Percentiles rank a stretch among this genome's conserved stretches.
phyloP scores from a whole-genome alignment of 2,888 invertebrate species.

The Aspidiotus destructor region DNA sequence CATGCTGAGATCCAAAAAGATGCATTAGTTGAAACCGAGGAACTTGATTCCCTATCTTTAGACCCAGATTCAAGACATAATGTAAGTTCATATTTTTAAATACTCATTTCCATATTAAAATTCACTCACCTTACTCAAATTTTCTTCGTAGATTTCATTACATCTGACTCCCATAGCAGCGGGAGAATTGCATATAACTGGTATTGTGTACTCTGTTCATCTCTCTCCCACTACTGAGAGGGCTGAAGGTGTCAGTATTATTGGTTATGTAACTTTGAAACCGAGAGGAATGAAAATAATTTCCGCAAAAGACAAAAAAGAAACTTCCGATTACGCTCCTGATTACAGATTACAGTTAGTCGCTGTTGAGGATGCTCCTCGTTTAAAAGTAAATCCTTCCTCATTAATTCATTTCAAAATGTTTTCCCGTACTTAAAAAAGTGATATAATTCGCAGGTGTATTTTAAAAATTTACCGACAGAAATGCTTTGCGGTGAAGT shows the following conservation, averaged over 20 bases:
- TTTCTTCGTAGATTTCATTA: slow-evolving; percentile 50
- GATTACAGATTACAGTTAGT: slow-evolving; percentile 65
- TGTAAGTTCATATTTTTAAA: slow-evolving; percentile 31
- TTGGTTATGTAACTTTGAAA: slow-evolving; percentile 35
- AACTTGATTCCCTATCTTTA: slow-evolving; percentile 43
- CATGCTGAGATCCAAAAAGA: slow-evolving; percentile 40
- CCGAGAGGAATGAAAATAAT: slow-evolving; percentile 29
- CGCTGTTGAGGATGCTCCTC: slow-evolving; percentile 69
- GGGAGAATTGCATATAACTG: slow-evolving; percentile 31
- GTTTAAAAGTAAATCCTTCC: slow-evolving; percentile 55
- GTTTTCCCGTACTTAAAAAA: neutral
- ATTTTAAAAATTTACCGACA: slow-evolving; percentile 56
- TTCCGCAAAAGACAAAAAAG: slow-evolving; percentile 28
- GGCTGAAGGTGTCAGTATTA: slow-evolving; percentile 34
- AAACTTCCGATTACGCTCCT: slow-evolving; percentile 22
- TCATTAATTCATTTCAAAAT: neutral
- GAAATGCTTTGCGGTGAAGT: slow-evolving; percentile 67
- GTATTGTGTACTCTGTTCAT: slow-evolving; percentile 29
- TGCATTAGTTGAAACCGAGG: slow-evolving; percentile 43
- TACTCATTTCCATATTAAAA: neutral
- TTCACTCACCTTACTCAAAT: neutral
- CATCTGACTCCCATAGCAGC: slow-evolving; percentile 45
- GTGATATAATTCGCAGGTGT: slow-evolving; percentile 49
- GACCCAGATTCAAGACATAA: slow-evolving; percentile 53
- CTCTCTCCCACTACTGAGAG: slow-evolving; percentile 21